These are phyloP conservation scores for Tetragnatha montana DNA, from an alignment of 2,888 invertebrate genomes.

Conservation along the genomic window DNA sequence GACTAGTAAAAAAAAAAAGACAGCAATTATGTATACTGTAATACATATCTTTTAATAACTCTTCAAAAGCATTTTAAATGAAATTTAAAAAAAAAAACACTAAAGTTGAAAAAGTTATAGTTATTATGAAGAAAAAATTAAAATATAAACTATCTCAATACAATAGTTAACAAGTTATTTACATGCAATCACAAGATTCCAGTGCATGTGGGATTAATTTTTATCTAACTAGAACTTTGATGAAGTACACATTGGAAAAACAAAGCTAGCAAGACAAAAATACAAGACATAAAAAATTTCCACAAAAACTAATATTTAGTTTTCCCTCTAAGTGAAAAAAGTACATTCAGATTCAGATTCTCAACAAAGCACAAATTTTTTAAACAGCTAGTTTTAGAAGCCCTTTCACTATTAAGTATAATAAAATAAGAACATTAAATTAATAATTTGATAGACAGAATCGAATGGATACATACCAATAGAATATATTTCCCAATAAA, in stretches of 20 bases:
- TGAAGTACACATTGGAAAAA: background rate
- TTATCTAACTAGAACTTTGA: background rate
- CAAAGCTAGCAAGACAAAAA: background rate
- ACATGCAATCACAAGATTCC: no score
- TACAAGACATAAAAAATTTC: background rate
- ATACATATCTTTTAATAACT: constrained; percentile 16
- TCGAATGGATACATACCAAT: no score
- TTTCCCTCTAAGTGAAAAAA: background rate
- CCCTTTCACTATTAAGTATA: background rate
- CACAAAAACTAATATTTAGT: background rate
- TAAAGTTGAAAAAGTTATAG: background rate
- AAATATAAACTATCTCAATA: no score
- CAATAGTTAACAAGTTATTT: no score
- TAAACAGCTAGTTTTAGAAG: background rate
- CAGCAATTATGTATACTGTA: background rate
- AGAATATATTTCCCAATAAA: no score
- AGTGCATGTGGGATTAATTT: no score
- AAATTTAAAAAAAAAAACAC: background rate
- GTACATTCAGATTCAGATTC: background rate
- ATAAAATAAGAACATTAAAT: background rate
- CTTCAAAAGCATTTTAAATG: background rate
- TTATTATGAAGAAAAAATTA: no score
- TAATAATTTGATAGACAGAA: no score
- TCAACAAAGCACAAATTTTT: background rate
- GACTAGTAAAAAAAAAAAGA: constrained; percentile 2